Evolutionary conservation across 2,888 invertebrate genomes (phyloP).

Genomic region (Eupithecia exiguata): DNA sequence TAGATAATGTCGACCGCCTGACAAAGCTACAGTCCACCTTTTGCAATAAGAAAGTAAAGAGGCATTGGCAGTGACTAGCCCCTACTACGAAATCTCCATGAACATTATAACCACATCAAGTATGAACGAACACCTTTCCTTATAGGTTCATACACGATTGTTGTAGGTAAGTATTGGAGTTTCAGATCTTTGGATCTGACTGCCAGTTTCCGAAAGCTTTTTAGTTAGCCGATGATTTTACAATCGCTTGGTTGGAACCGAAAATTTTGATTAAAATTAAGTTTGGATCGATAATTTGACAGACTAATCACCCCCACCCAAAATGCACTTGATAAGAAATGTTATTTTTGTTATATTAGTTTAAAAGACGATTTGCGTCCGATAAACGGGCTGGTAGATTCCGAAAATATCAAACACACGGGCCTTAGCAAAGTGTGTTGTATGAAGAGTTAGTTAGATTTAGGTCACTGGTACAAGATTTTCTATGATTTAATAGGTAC

Average conservation of each 20-base stretch:
- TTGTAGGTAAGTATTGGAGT: neutral
- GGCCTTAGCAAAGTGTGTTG: neutral
- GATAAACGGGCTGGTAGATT: too few relatives aligned
- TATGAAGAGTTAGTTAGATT: neutral
- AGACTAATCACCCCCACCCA: too few relatives aligned
- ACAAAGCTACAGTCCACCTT: neutral
- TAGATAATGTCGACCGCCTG: neutral
- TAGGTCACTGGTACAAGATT: neutral
- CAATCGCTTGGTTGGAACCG: too few relatives aligned
- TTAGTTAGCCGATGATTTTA: neutral
- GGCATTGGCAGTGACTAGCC: neutral
- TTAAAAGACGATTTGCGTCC: too few relatives aligned
- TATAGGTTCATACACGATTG: neutral
- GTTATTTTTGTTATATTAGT: too few relatives aligned
- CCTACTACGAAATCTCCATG: neutral
- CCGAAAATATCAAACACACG: too few relatives aligned
- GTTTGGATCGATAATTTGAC: too few relatives aligned
- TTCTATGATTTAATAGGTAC: neutral
- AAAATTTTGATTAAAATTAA: too few relatives aligned
- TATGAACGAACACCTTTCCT: neutral
- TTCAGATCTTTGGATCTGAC: neutral
- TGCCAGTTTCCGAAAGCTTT: neutral
- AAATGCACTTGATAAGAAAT: too few relatives aligned
- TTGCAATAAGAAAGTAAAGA: neutral
- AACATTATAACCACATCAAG: neutral